phyloP scores from a whole-genome alignment of 2,888 invertebrate species.

The Philonicus albiceps region DNA sequence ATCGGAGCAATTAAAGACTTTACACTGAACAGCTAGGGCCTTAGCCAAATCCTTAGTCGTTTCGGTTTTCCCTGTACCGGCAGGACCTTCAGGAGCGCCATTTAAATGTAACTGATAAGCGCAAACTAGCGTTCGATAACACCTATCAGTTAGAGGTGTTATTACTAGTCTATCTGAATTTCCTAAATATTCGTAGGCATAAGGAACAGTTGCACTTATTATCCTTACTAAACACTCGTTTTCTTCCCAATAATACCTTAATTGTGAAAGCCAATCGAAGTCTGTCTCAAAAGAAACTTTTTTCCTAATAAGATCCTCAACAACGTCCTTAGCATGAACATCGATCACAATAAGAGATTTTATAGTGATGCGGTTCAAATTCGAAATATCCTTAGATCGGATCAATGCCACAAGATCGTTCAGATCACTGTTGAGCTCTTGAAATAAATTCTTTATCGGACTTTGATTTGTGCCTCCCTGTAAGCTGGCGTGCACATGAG shows the following conservation, averaged over 20 bases:
- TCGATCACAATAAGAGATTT: constrained; percentile 75
- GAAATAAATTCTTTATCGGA: constrained; percentile 64
- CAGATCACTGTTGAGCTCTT: constrained; percentile 64
- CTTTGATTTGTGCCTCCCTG: constrained; percentile 62
- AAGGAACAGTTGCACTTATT: constrained; percentile 72
- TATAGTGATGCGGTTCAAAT: constrained; percentile 70
- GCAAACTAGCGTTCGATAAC: constrained; percentile 75
- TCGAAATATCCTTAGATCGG: constrained; percentile 67
- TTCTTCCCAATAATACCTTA: constrained; percentile 73
- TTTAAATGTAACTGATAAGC: constrained; percentile 76
- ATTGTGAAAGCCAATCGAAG: constrained; percentile 76
- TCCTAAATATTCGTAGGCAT: constrained; percentile 78
- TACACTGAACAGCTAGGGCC: constrained; percentile 86
- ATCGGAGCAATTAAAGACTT: constrained; percentile 78
- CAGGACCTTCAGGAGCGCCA: constrained; percentile 77
- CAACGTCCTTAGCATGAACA: constrained; percentile 76
- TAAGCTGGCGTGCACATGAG: constrained; percentile 67
- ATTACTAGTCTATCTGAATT: constrained; percentile 71
- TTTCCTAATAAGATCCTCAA: constrained; percentile 66
- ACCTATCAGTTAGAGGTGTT: constrained; percentile 70
- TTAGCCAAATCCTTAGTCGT: constrained; percentile 92
- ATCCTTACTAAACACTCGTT: constrained; percentile 68
- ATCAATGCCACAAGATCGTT: constrained; percentile 68
- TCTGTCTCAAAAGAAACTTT: constrained; percentile 68
- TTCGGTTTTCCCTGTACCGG: constrained; percentile 90